phyloP scores from a whole-genome alignment of 2,797 vertebrate species.

The Monodelphis domestica region DNA sequence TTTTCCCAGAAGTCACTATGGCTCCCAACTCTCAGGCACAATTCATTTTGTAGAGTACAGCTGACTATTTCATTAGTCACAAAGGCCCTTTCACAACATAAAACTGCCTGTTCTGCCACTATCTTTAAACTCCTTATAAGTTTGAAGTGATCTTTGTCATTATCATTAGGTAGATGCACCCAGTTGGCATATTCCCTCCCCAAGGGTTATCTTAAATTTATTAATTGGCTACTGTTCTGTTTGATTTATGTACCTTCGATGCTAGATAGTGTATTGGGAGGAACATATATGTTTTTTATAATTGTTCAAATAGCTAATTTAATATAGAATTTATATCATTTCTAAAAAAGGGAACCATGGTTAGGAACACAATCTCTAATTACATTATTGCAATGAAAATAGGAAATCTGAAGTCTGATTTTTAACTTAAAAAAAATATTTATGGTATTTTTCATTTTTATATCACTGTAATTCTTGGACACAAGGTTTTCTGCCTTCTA shows the following conservation, averaged over 20 bases:
- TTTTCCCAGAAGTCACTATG: not conserved
- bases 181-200: not conserved
- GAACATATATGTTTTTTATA: not conserved
- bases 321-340: not conserved
- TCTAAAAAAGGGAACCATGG: not conserved
- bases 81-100: not conserved
- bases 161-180: not conserved
- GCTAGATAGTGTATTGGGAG: not conserved
- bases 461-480: not conserved
- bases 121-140: not conserved
- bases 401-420: not conserved
- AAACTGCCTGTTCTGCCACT: not conserved
- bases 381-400: not conserved
- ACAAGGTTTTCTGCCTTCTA: not conserved
- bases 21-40: not conserved
- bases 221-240: not conserved
- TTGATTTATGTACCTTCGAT: not conserved
- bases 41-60: not conserved
- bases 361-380: not conserved
- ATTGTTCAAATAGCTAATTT: not conserved
- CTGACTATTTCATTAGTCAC: not conserved
- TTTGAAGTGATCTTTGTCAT: no score
- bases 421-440: not conserved
- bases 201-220: not conserved
- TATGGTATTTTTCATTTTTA: not conserved